phyloP scores from a whole-genome alignment of 2,113 vertebrate species.

The Solenodon paradoxus region DNA sequence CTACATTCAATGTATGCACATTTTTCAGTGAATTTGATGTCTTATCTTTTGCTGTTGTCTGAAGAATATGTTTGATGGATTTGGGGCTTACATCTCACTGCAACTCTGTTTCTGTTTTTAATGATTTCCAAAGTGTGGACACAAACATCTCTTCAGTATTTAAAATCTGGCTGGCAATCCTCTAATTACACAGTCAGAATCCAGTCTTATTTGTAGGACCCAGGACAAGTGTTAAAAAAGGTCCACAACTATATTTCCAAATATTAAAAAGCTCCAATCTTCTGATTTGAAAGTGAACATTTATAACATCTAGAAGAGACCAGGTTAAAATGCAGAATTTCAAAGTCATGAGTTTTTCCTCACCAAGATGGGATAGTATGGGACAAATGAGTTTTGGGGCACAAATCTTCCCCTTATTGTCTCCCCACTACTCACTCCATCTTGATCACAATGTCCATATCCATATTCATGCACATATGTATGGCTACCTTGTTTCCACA shows the following conservation, averaged over 20 bases:
- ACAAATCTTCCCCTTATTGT: neutral
- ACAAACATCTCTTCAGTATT: neutral
- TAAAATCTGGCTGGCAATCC: neutral
- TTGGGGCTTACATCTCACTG: accelerated
- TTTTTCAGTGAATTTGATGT: neutral
- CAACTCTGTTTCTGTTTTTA: neutral
- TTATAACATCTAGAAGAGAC: neutral
- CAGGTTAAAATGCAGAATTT: neutral
- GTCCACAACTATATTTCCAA: neutral
- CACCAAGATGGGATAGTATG: accelerated
- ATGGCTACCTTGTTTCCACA: neutral
- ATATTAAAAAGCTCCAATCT: neutral
- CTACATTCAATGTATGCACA: neutral
- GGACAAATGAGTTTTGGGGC: too few relatives aligned
- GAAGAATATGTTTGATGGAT: too few relatives aligned
- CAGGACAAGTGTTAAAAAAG: neutral
- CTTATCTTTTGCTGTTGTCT: neutral
- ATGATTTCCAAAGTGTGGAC: neutral
- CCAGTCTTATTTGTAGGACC: neutral
- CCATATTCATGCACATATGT: accelerated
- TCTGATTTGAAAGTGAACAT: neutral
- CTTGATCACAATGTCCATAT: neutral
- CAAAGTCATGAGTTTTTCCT: neutral
- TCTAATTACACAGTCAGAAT: neutral
- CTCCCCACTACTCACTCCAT: neutral